Percentiles rank a stretch among this genome's conserved stretches.
Conservation (phyloP, 2,888 invertebrate genomes). For the Trilocha varians region DNA sequence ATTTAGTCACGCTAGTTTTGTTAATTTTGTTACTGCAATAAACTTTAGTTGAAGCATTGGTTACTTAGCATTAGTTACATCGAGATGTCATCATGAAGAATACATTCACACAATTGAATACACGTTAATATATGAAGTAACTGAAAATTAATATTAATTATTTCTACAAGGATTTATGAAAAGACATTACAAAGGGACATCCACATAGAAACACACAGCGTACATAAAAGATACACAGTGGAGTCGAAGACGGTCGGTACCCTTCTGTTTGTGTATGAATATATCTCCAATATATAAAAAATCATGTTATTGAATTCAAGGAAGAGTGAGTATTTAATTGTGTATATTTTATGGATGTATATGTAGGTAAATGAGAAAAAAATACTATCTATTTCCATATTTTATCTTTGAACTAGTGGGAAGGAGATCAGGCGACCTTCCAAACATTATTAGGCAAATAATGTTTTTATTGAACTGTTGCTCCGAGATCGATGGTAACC, state of each 20-base stretch:
- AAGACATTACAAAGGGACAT: slow-evolving; percentile 16
- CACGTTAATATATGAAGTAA: background rate
- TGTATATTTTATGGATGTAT: too few relatives aligned
- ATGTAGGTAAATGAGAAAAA: too few relatives aligned
- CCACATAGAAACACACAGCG: slow-evolving; percentile 25
- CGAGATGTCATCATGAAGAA: slow-evolving; percentile 3
- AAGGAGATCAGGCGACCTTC: too few relatives aligned
- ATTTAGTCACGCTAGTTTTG: background rate
- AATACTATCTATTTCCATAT: too few relatives aligned
- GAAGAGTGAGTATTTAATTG: too few relatives aligned
- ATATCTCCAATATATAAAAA: background rate
- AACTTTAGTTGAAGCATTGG: background rate
- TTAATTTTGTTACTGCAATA: background rate
- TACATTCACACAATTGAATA: background rate
- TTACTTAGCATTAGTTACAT: background rate
- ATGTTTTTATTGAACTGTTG: too few relatives aligned
- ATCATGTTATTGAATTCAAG: too few relatives aligned
- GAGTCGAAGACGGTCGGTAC: slow-evolving; percentile 30
- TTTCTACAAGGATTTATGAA: slow-evolving; percentile 14
- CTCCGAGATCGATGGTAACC: too few relatives aligned
- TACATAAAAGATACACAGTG: slow-evolving; percentile 32
- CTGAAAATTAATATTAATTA: slow-evolving; percentile 1
- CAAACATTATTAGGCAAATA: too few relatives aligned
- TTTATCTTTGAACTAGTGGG: too few relatives aligned
- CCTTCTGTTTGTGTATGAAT: slow-evolving; percentile 9